Evolutionary conservation across 1,140 invertebrate genomes (phyloP), one percentile per base, ranked within the genome.

Genomic region (Tetramorium simillimum): DNA sequence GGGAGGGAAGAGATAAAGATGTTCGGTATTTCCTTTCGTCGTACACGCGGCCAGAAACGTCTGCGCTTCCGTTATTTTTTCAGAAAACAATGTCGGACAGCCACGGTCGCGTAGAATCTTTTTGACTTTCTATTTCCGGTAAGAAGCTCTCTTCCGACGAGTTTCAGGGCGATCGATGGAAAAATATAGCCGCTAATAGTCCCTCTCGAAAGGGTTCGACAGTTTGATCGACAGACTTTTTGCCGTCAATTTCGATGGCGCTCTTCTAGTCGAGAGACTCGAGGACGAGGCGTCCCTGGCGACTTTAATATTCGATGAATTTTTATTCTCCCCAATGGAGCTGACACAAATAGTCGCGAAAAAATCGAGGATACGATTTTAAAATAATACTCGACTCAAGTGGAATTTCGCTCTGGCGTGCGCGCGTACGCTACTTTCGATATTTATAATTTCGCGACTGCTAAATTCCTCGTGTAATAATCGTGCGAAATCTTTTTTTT

Each of bases 51-150:
- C 56, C 51, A 53, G 72, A 80, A 80, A 70, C n/a, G 62, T 67
- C 28, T 87, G 33, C n/a, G 51, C 75, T 89, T 89, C 86, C 87
- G 85, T 78, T 90, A 80, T 89, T 89, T 90, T 90, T 88, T 91
- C 51, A 86, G 65, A 89, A 89, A 89, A 87, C 84, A 87, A 78
- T 70, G 80, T 76, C 56, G 46, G 53, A 16, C 24, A 53, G 63
- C 37, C 6, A n/a, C 78, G 63, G 58, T 82, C 73, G 28, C 18
- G 46, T 46, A 43, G 77, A 58, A 73, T 53, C 81, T 73, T 56
- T 49, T 28, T 37, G 72, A 73, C 70, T 86, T 86, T 73, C 69
- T 73, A 67, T 60, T 60, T 63, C 63, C 58, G 21, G 63, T 72
- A 86, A 86, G 85, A 53, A 78, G 76, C 80, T 40, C 56, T 62